phyloP scores from a whole-genome alignment of 37 sponge, comb jelly and placozoan species.

The Petrosia ficiformis region DNA sequence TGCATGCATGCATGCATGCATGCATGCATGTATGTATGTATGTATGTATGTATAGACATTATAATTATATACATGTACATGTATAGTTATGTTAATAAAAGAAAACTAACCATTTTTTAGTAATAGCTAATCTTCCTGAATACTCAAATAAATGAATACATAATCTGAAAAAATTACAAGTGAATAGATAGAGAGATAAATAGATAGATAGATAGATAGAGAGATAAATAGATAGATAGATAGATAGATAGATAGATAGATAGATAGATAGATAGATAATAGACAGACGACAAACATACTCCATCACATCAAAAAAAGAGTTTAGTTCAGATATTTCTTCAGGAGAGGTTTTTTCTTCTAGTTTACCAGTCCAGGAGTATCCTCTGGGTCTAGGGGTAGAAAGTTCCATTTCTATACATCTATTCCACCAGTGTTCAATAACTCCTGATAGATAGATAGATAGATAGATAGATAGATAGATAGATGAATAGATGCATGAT shows the following conservation, averaged over 20 bases:
- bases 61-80: too few species aligned
- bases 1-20: background rate
- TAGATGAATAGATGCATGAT: too few species aligned
- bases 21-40: background rate
- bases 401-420: slow-evolving; percentile 29
- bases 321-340: slow-evolving; percentile 33
- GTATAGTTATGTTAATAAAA: too few species aligned
- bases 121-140: slow-evolving; percentile 28
- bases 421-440: slow-evolving; percentile 58
- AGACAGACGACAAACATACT: too few species aligned
- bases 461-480: too few species aligned
- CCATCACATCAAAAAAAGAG: slow-evolving; percentile 64
- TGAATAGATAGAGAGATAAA: background rate
- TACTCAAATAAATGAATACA: slow-evolving; percentile 59
- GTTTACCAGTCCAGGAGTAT: background rate
- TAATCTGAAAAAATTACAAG: slow-evolving; percentile 22
- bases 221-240: background rate
- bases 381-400: background rate
- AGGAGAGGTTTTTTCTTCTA: slow-evolving; percentile 10
- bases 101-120: slow-evolving; percentile 32
- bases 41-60: background rate
- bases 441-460: slow-evolving; percentile 23
- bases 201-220: background rate
- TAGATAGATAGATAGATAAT: background rate
- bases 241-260: background rate